Base-by-base conservation (phyloP, 1,140 invertebrate genomes). In the Scaptomyza montana region DNA sequence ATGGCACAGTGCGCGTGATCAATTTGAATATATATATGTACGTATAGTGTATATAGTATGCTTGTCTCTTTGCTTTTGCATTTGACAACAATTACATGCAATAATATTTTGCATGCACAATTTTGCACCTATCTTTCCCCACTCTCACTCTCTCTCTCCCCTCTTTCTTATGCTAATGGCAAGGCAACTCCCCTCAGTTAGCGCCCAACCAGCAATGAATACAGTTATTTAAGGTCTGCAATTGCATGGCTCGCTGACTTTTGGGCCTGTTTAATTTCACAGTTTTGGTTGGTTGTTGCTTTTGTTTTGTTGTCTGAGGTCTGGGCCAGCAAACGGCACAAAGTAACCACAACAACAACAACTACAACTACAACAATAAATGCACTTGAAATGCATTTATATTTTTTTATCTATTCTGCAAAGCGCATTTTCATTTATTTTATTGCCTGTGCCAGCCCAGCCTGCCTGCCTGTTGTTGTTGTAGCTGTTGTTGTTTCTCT, bases 221-320 rank as follows among this genome's bases (percentile, higher is more conserved):
- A 80, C 74, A 80, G 78, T 80, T 80, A 80, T 80, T 80, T 80
- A 80, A 80, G 78, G 78, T 78, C 78, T 80, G 9, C 33, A 80
- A 80, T 80, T 80, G 78, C 78, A 80, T 80, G 78, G 73, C 78
- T 77, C 73, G 78, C 51, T 80, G 78, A 68, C 73, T 77, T 79
- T 71, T 76, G 71, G 78, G 77, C 59, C 73, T 80, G 73, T 76
- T 80, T 80, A 80, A 77, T 77, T 73, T 80, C 73, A 80, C 78
- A 77, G 63, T 73, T 66, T 78, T 9, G 33, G 33, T 9, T 30
- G 3, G 30, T 30, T 30, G 30, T 36, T 77, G 78, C 78, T n/a
- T 6, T 43, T 43, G 39, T n/a, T 36, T 36, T 74, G 39, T 43
- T 43, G 39, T 43, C 39, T 43, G 39, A 76, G 45, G 57, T 64